Percentiles rank a stretch among this genome's conserved stretches.
Conservation (phyloP, 2,113 vertebrate species). For the Phrynosoma blainvillii region DNA sequence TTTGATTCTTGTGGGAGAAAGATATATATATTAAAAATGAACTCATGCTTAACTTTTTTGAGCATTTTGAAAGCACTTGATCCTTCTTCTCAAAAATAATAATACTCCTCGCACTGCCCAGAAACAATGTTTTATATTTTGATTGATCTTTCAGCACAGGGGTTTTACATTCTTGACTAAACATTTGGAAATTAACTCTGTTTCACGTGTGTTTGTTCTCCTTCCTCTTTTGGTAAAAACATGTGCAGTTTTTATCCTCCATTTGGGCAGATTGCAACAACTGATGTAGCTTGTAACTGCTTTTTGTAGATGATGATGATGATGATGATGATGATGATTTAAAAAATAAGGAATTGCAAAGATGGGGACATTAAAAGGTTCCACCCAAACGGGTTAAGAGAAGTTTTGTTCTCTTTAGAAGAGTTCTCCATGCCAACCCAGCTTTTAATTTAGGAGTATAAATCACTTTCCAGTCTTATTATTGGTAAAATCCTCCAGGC, state of each 20-base stretch:
- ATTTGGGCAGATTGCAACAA: background rate
- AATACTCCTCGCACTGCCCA: too few relatives aligned
- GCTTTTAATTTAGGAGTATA: slow-evolving; percentile 76
- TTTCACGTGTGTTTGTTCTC: background rate
- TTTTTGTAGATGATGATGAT: rapidly evolving
- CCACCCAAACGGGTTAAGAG: slow-evolving; percentile 59
- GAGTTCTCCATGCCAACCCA: slow-evolving; percentile 63
- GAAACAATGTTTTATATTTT: too few relatives aligned
- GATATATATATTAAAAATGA: background rate
- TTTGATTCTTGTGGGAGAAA: slow-evolving; percentile 6
- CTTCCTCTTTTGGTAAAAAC: background rate
- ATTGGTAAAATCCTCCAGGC: slow-evolving; percentile 76
- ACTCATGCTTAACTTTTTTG: background rate
- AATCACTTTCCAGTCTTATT: slow-evolving; percentile 78
- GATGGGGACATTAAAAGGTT: rapidly evolving
- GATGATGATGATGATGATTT: background rate
- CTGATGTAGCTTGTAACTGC: background rate
- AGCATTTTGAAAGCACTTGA: background rate
- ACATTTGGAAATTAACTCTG: too few relatives aligned
- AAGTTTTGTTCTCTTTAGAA: slow-evolving; percentile 50
- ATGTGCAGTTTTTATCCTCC: background rate
- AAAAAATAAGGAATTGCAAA: background rate
- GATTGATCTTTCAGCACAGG: too few relatives aligned
- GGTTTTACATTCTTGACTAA: too few relatives aligned
- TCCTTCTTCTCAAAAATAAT: too few relatives aligned